These are phyloP conservation scores for Platycercus adscitus DNA, from an alignment of 2,113 vertebrate species.

Conservation along the genomic window DNA sequence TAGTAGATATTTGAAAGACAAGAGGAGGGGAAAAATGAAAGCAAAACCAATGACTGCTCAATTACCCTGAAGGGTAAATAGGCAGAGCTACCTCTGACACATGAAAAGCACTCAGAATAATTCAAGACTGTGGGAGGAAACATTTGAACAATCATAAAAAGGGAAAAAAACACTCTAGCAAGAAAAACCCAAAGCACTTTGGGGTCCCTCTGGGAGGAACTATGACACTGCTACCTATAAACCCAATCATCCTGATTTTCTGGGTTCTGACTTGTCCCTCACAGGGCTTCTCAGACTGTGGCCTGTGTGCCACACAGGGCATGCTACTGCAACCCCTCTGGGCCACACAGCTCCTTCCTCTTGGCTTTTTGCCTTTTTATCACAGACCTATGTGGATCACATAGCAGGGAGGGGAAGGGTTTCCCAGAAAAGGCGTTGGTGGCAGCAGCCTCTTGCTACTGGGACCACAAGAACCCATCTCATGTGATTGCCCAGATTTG, in stretches of 20 bases:
- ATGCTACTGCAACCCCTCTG: fast-evolving
- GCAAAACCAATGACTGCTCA: background rate
- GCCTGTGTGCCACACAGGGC: no score
- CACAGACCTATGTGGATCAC: background rate
- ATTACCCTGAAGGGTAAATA: background rate
- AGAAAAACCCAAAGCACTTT: background rate
- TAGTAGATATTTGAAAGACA: background rate
- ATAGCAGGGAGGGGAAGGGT: background rate
- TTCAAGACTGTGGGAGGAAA: background rate
- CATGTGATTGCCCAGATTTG: fast-evolving
- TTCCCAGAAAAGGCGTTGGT: background rate
- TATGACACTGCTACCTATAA: background rate
- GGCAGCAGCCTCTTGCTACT: background rate
- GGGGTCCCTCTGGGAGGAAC: background rate
- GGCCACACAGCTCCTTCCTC: background rate
- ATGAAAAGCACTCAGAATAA: background rate
- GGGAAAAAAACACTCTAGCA: background rate
- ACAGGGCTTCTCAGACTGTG: background rate
- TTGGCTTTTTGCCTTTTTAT: background rate
- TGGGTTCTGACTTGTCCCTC: background rate
- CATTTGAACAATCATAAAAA: background rate
- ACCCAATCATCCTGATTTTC: background rate
- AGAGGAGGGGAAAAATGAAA: background rate
- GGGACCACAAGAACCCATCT: background rate
- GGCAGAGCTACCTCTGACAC: background rate